Percentiles rank a stretch among this genome's conserved stretches.
Evolutionary conservation across 2,888 invertebrate genomes (phyloP).

Genomic region (Mythimna pallens): DNA sequence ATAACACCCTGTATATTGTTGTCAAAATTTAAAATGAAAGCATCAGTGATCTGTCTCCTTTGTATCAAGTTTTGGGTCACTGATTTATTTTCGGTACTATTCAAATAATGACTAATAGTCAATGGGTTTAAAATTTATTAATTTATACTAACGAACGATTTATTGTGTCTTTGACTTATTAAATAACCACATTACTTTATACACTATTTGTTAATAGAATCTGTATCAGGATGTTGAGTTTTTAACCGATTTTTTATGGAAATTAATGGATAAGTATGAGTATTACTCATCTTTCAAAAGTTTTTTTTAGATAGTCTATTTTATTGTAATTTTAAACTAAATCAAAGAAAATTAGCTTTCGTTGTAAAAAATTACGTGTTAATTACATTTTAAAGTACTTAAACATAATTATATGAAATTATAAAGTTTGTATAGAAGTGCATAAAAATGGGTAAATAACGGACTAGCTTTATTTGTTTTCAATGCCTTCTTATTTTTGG

Average conservation of each 20-base stretch:
- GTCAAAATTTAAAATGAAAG: conserved; percentile 69
- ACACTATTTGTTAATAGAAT: neutral
- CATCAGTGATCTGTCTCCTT: conserved; percentile 56
- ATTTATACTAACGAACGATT: neutral
- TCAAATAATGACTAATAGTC: conserved; percentile 16
- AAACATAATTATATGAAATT: neutral
- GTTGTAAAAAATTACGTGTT: neutral
- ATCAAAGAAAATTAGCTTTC: neutral
- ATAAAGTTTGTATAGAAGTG: too few relatives aligned
- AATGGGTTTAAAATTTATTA: conserved; percentile 6
- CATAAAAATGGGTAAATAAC: neutral
- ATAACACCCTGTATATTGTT: conserved; percentile 80
- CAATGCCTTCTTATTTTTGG: neutral
- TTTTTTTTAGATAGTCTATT: neutral
- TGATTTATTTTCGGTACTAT: conserved; percentile 25
- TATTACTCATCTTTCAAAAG: neutral
- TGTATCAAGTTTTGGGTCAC: conserved; percentile 45
- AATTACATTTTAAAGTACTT: neutral
- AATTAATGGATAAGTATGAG: neutral
- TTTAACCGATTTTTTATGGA: neutral
- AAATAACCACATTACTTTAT: too few relatives aligned
- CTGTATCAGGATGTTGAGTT: neutral
- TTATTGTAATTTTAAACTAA: neutral
- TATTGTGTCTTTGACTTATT: neutral
- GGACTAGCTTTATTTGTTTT: neutral